These are phyloP conservation scores for Typhlichthys subterraneus DNA, from an alignment of 2,797 vertebrate genomes.

Conservation along the genomic window DNA sequence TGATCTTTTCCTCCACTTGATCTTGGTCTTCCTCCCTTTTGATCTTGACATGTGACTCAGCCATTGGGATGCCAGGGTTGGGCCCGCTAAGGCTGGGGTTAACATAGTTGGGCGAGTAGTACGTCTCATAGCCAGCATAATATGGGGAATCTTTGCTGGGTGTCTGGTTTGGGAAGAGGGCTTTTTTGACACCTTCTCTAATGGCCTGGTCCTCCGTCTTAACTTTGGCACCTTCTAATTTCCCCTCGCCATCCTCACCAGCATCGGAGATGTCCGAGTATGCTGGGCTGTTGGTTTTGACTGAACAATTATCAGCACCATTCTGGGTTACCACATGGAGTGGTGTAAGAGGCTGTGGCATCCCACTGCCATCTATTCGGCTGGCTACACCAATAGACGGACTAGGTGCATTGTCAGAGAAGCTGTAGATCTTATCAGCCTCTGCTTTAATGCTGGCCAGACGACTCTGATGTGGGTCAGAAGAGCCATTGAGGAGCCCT, in stretches of 20 bases:
- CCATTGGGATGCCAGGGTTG: slow-evolving; percentile 73
- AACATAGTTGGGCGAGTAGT: slow-evolving; percentile 93
- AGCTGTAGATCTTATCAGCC: slow-evolving; percentile 98
- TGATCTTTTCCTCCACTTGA: slow-evolving; percentile 84
- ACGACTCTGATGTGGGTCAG: slow-evolving; percentile 94
- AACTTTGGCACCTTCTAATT: slow-evolving; percentile 84
- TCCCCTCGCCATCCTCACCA: slow-evolving; percentile 95
- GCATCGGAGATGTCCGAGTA: slow-evolving; percentile 98
- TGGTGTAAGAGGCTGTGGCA: slow-evolving; percentile 89
- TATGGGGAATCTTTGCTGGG: slow-evolving; percentile 94
- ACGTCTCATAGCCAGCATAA: slow-evolving; percentile 90
- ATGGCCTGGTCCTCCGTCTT: slow-evolving; percentile 89
- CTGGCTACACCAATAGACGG: slow-evolving; percentile 92
- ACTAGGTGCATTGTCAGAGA: slow-evolving; percentile 96
- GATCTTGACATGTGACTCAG: slow-evolving; percentile 85
- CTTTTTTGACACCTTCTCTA: slow-evolving; percentile 94
- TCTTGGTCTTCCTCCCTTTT: slow-evolving; percentile 96
- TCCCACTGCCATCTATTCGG: slow-evolving; percentile 87
- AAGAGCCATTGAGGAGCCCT: slow-evolving; percentile 89
- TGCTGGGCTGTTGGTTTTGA: slow-evolving; percentile 96
- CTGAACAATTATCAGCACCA: slow-evolving; percentile 92
- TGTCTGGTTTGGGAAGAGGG: slow-evolving; percentile 88
- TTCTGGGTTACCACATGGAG: slow-evolving; percentile 92
- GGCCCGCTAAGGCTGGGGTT: slow-evolving; percentile 90
- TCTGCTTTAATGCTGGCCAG: slow-evolving; percentile 98